Percentiles rank a stretch among this genome's conserved stretches.
Conservation (phyloP, 2,113 vertebrate species). For the Murina feae region DNA sequence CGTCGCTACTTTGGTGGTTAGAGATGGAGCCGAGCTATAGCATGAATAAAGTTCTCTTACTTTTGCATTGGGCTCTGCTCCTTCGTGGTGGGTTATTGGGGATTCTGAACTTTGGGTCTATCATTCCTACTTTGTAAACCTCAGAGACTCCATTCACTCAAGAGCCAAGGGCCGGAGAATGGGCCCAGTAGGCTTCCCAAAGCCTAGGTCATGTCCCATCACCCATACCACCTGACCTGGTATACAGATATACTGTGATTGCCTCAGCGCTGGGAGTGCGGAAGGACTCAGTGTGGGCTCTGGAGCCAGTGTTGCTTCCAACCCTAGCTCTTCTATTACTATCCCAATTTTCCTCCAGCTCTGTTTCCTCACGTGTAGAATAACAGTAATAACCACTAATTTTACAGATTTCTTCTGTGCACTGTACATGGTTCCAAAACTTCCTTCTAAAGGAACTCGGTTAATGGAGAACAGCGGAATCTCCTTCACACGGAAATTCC, state of each 20-base stretch:
- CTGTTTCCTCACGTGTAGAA: rapidly evolving
- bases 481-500: not conserved
- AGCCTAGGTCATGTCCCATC: not conserved
- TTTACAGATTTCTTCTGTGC: not conserved
- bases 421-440: not conserved
- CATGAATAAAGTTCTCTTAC: no score
- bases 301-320: not conserved
- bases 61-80: no score
- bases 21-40: no score
- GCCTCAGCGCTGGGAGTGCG: not conserved
- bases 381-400: not conserved
- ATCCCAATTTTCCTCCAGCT: not conserved
- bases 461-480: not conserved
- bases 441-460: not conserved
- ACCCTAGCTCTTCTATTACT: not conserved
- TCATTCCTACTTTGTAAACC: not conserved
- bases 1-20: no score
- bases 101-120: no score
- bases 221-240: not conserved
- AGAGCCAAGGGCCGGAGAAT: no score
- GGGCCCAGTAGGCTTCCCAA: not conserved
- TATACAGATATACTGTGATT: not conserved
- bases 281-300: rapidly evolving
- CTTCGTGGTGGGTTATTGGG: no score
- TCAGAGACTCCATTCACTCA: no score